A percentile compares a stretch with the other conserved stretches of the same genome.
phyloP scores from a whole-genome alignment of 2,797 vertebrate species.

The Discoglossus pictus region DNA sequence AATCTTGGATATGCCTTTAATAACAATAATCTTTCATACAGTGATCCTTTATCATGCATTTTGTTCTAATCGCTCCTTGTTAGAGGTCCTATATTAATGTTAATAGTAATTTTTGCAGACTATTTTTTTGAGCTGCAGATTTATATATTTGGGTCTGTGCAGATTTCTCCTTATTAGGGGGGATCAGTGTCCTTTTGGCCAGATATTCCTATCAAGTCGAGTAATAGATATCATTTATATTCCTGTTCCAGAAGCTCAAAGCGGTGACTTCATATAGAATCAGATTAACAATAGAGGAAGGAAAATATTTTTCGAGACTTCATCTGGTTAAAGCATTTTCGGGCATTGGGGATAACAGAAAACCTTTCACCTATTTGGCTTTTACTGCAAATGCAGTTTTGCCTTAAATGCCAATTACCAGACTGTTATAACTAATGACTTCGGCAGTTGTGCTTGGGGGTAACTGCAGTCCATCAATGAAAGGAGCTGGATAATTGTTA shows the following conservation, averaged over 20 bases:
- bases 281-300: constrained; percentile 17
- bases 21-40: too few relatives aligned
- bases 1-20: too few relatives aligned
- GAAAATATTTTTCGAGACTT: constrained; percentile 19
- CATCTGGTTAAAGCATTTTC: constrained; percentile 35
- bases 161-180: constrained; percentile 15
- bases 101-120: too few relatives aligned
- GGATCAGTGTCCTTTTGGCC: constrained; percentile 5
- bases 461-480: neutral
- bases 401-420: constrained; percentile 20
- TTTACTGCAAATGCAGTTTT: neutral
- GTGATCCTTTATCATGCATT: too few relatives aligned
- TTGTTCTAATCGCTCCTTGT: too few relatives aligned
- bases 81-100: too few relatives aligned
- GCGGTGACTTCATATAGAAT: constrained; percentile 36
- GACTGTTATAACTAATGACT: constrained; percentile 3
- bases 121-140: neutral
- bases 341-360: constrained; percentile 3
- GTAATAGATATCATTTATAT: constrained; percentile 20
- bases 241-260: constrained; percentile 7
- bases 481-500: neutral
- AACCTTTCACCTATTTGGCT: neutral
- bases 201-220: neutral
- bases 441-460: constrained; percentile 8
- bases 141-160: constrained; percentile 10